Conservation (phyloP, 2,113 vertebrate genomes). For the Thamnophis sirtalis region DNA sequence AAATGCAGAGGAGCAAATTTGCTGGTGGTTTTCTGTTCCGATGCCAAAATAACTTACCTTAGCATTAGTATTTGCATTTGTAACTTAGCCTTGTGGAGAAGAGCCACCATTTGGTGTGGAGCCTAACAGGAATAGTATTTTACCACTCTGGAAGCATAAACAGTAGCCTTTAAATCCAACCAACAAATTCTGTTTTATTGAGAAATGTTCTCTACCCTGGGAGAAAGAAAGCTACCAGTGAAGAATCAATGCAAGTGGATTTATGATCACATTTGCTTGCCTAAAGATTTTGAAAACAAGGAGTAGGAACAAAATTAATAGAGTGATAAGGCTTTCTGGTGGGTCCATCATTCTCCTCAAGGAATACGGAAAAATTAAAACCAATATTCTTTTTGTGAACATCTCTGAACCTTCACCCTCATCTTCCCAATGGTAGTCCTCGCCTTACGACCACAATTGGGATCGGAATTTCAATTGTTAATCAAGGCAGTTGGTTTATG, state of each 20-base stretch:
- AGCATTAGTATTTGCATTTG: too few relatives aligned
- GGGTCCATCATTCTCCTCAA: neutral
- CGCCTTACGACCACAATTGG: too few relatives aligned
- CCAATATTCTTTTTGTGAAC: neutral
- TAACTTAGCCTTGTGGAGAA: too few relatives aligned
- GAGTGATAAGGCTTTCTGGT: neutral
- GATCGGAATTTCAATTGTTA: too few relatives aligned
- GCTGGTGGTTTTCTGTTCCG: neutral
- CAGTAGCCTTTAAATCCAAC: neutral
- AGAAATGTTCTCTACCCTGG: neutral
- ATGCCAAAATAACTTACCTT: neutral
- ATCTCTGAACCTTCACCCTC: too few relatives aligned
- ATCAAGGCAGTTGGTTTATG: too few relatives aligned
- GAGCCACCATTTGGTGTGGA: neutral
- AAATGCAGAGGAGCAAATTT: neutral
- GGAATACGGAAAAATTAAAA: neutral
- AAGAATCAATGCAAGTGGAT: neutral
- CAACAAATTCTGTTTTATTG: neutral
- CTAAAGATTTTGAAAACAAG: neutral
- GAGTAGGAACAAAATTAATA: neutral
- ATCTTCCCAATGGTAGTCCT: too few relatives aligned
- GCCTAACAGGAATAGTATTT: neutral
- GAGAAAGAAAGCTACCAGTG: neutral
- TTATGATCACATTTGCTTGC: neutral
- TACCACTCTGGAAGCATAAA: neutral